Percentiles rank a stretch among this genome's conserved stretches.
Conservation (phyloP, 2,113 vertebrate genomes). For the Cygnus buccinator region DNA sequence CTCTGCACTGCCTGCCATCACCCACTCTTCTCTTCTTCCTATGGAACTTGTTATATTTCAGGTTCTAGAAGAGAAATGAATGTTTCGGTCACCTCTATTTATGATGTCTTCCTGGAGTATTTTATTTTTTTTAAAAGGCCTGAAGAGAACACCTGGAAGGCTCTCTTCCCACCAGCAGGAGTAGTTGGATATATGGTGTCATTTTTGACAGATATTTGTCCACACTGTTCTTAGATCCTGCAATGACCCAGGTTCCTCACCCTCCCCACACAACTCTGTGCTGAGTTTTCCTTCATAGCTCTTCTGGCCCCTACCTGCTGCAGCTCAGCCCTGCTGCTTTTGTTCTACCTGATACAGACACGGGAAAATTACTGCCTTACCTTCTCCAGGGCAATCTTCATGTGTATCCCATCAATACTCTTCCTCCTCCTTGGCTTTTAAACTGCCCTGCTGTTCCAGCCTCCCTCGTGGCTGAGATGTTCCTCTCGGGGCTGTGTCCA, state of each 20-base stretch:
- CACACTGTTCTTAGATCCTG: background rate
- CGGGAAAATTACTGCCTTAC: background rate
- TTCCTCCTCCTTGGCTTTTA: background rate
- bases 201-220: background rate
- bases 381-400: background rate
- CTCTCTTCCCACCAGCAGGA: background rate
- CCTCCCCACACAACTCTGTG: background rate
- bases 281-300: too few relatives aligned
- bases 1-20: background rate
- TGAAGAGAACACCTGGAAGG: background rate
- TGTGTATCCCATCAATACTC: too few relatives aligned
- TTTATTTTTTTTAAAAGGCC: background rate
- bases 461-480: background rate
- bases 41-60: fast-evolving
- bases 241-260: background rate
- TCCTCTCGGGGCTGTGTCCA: background rate
- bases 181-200: background rate
- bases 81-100: background rate
- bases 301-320: background rate
- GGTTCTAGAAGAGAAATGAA: background rate
- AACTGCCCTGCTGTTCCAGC: background rate
- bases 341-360: background rate
- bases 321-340: background rate
- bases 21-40: background rate
- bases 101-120: too few relatives aligned